Conservation (phyloP, 2,797 vertebrate species). For the Chaetodon trifasciatus region DNA sequence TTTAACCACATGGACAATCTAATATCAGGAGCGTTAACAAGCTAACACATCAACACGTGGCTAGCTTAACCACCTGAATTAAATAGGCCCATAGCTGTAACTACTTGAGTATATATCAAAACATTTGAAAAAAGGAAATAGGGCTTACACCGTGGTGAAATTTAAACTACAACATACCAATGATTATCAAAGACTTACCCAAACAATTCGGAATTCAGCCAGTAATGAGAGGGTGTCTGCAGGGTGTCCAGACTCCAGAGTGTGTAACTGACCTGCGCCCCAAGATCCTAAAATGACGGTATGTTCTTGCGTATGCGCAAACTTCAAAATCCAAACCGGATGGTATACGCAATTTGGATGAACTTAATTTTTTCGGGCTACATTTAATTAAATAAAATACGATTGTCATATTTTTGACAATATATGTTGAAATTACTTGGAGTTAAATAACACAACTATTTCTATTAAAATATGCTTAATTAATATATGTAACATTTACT, state of each 20-base stretch:
- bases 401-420: background rate
- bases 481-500: background rate
- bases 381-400: background rate
- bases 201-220: conserved; percentile 4
- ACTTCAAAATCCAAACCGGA: background rate
- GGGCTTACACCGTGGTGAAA: conserved; percentile 2
- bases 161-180: background rate
- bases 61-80: background rate
- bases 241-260: background rate
- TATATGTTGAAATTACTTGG: background rate
- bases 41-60: too few relatives aligned
- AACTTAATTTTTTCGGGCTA: background rate
- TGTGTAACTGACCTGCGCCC: too few relatives aligned
- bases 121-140: background rate
- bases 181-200: conserved; percentile 2
- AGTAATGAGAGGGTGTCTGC: background rate
- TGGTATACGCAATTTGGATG: background rate
- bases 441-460: background rate
- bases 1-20: too few relatives aligned
- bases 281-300: too few relatives aligned
- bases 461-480: background rate
- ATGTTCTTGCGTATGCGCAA: too few relatives aligned
- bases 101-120: background rate
- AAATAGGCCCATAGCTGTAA: background rate
- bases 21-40: too few relatives aligned